These are phyloP conservation scores for Esperia sulphurella DNA, from an alignment of 2,888 invertebrate genomes.

Conservation along the genomic window DNA sequence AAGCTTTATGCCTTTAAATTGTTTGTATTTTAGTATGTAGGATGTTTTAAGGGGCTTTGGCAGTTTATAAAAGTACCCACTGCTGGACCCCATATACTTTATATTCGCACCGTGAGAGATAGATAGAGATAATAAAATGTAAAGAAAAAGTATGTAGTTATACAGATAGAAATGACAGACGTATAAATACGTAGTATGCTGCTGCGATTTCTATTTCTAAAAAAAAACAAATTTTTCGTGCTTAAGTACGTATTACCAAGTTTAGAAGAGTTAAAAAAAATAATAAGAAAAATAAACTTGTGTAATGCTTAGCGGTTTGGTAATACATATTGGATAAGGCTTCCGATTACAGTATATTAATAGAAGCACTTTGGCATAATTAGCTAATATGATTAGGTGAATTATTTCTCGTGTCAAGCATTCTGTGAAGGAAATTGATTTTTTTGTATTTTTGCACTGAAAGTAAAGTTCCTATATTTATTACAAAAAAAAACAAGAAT, in stretches of 20 bases:
- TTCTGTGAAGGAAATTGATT: slow-evolving; percentile 25
- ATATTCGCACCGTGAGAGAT: slow-evolving; percentile 68
- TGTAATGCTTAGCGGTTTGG: slow-evolving; percentile 54
- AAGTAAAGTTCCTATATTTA: slow-evolving; percentile 75
- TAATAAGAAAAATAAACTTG: slow-evolving; percentile 35
- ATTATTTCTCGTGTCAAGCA: slow-evolving; percentile 28
- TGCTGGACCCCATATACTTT: slow-evolving; percentile 48
- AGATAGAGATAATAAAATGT: slow-evolving; percentile 65
- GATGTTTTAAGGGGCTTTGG: slow-evolving; percentile 49
- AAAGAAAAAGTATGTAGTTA: slow-evolving; percentile 48
- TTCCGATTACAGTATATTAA: slow-evolving; percentile 41
- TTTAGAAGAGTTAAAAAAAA: slow-evolving; percentile 45
- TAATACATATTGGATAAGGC: slow-evolving; percentile 46
- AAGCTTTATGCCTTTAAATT: slow-evolving; percentile 76
- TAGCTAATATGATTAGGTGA: slow-evolving; percentile 31
- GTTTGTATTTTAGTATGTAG: slow-evolving; percentile 71
- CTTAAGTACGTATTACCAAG: slow-evolving; percentile 63
- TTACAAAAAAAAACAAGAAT: slow-evolving; percentile 46
- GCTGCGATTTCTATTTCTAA: slow-evolving; percentile 35
- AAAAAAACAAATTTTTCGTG: slow-evolving; percentile 37
- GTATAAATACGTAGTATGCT: slow-evolving; percentile 19
- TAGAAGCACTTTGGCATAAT: slow-evolving; percentile 36
- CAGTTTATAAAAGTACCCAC: slow-evolving; percentile 59
- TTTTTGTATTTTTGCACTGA: slow-evolving; percentile 63
- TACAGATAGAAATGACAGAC: slow-evolving; percentile 38